These are phyloP conservation scores for Poecilia gillii DNA, from an alignment of 2,797 vertebrate species.

Conservation along the genomic window DNA sequence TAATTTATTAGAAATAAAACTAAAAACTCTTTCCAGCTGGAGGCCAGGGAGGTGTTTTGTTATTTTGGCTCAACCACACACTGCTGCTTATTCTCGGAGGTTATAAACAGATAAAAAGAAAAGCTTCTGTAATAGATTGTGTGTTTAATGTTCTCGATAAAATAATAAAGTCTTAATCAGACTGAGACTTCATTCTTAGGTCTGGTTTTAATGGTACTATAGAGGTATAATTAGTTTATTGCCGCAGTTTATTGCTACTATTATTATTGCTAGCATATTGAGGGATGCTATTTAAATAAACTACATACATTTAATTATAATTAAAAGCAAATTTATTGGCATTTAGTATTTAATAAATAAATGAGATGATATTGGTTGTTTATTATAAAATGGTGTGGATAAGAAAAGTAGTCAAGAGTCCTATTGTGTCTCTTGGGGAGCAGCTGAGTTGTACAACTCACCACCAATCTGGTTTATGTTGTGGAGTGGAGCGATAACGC, in stretches of 20 bases:
- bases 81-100: neutral
- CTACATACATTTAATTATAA: neutral
- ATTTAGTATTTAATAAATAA: neutral
- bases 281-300: neutral
- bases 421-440: neutral
- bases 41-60: conserved; percentile 27
- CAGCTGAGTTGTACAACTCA: neutral
- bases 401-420: neutral
- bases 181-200: neutral
- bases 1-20: neutral
- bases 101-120: neutral
- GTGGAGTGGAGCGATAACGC: neutral
- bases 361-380: neutral
- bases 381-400: neutral
- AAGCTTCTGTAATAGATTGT: neutral
- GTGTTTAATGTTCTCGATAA: neutral
- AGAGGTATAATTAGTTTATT: neutral
- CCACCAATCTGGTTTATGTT: neutral
- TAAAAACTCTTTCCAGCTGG: neutral
- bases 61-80: neutral
- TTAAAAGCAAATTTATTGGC: neutral
- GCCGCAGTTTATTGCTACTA: neutral
- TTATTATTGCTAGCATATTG: neutral
- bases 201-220: neutral
- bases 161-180: neutral